Evolutionary conservation across 2,113 vertebrate species (phyloP), one percentile per base, ranked within the genome.

Genomic region (Pica pica): DNA sequence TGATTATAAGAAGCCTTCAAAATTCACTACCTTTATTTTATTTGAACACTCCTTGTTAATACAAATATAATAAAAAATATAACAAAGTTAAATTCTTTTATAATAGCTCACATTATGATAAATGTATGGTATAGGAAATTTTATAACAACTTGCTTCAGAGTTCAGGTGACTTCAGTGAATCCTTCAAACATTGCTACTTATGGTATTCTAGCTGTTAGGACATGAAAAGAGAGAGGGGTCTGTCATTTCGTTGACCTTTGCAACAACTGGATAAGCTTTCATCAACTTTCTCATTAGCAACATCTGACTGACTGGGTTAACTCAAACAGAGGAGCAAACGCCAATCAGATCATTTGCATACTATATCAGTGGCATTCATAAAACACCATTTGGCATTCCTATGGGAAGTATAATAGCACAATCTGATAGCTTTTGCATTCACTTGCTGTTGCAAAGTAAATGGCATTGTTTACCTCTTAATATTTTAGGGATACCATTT

Each of bases 351-450:
- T 94, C 11, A 93, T 97, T 97, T 97, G 80, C 96, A 96, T 97
- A 87, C 94, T 86, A 92, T 94, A 96, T 94, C 97, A 97, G 96
- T 97, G 84, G 81, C 69, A 97, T 96, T 96, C 83, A 92, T 95
- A 91, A 89, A 86, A 35, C 41, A 94, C 71, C 76, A 82, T 94
- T 95, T 98, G 93, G 67, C 90, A 49, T 94, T 96, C 95, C 96
- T 92, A 30, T 37, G 93, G 92, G 94, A 96, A 80, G 67, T 6
- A 69, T 85, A 92, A 90, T 78, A 82, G 89, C 63, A 90, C 42
- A 74, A 15, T 90, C 86, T 87, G 75, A 63, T 77, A 85, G 83
- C 41, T 93, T 95, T 91, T 93, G 42, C 73, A 77, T 93, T 93
- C 59, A 76, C 46, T 83, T 90, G 42, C 76, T 95, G 56, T 93